phyloP scores from a whole-genome alignment of 2,888 invertebrate genomes.

The Diloba caeruleocephala region DNA sequence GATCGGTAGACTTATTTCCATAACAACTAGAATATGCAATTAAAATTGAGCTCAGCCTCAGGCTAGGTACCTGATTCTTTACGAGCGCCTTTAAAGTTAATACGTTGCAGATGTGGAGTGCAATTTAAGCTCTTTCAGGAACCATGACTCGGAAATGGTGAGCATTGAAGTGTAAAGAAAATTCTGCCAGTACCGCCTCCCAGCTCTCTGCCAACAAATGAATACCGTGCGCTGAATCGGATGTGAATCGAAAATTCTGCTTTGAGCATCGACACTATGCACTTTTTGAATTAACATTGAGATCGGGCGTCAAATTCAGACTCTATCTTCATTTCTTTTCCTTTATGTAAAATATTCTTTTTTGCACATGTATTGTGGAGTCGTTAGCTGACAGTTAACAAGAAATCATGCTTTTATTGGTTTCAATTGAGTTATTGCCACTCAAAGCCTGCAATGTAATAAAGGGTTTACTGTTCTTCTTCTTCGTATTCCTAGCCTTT shows the following conservation, averaged over 20 bases:
- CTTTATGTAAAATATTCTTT: too few species aligned
- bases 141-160: conserved; percentile 36
- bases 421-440: too few species aligned
- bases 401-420: too few species aligned
- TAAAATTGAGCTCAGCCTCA: conserved; percentile 31
- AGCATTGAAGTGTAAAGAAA: conserved; percentile 47
- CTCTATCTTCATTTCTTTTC: too few species aligned
- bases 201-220: conserved; percentile 35
- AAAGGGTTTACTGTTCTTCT: too few species aligned
- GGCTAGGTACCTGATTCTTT: conserved; percentile 24
- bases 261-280: conserved; percentile 20
- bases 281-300: too few species aligned
- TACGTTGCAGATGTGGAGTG: conserved; percentile 31
- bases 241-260: conserved; percentile 16
- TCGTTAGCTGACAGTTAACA: too few species aligned
- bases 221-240: conserved; percentile 29
- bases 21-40: conserved; percentile 36
- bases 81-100: conserved; percentile 12
- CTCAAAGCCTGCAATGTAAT: too few species aligned
- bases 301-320: too few species aligned
- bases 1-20: conserved; percentile 12
- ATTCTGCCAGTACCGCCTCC: conserved; percentile 18
- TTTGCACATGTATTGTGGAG: too few species aligned
- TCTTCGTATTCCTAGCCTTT: too few species aligned
- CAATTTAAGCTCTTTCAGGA: conserved; percentile 47